Conservation (phyloP, 2,113 vertebrate species). For the Circaetus cinerascens region DNA sequence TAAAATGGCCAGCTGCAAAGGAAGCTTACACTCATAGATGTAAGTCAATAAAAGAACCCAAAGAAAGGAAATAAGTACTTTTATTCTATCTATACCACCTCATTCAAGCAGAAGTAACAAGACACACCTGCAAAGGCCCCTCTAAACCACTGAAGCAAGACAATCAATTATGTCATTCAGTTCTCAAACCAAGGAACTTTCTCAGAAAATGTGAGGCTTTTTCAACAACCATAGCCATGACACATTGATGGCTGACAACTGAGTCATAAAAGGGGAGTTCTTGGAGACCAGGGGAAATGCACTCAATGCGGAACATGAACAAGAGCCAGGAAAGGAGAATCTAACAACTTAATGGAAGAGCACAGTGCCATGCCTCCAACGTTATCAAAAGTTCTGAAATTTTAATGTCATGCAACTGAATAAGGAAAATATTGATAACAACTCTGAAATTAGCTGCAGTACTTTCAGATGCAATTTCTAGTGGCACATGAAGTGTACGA, state of each 20-base stretch:
- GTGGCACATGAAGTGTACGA: background rate
- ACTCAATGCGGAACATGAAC: background rate
- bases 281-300: background rate
- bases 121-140: background rate
- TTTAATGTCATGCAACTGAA: background rate
- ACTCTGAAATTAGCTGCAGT: background rate
- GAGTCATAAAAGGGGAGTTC: background rate
- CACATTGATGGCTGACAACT: background rate
- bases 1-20: background rate
- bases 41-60: background rate
- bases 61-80: background rate
- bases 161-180: background rate
- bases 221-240: background rate
- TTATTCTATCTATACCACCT: background rate
- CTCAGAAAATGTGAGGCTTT: background rate
- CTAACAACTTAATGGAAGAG: background rate
- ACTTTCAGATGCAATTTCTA: background rate
- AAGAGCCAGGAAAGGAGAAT: background rate
- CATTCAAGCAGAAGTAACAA: background rate
- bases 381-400: background rate
- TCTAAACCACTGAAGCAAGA: background rate
- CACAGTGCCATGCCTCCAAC: fast-evolving
- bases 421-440: background rate
- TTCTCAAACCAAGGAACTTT: background rate
- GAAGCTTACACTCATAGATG: background rate